phyloP scores from a whole-genome alignment of 1,140 invertebrate genomes.

The Goniozus legneri region DNA sequence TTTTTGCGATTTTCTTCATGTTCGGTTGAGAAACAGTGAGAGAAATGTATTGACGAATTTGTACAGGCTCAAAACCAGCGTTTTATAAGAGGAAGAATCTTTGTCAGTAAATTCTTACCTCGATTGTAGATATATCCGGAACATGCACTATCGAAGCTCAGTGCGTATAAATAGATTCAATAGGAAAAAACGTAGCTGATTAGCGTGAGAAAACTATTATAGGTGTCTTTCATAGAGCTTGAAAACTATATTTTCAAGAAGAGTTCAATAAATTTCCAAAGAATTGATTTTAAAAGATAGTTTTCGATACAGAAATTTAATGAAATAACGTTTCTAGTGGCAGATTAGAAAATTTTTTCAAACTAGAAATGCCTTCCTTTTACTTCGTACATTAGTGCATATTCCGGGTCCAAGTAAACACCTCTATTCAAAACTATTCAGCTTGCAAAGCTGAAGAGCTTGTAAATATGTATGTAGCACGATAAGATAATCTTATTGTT shows the following conservation, averaged over 20 bases:
- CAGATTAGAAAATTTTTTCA: too few relatives aligned
- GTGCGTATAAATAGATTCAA: neutral
- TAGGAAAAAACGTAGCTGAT: neutral
- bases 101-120: slow-evolving; percentile 36
- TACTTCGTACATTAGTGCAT: too few relatives aligned
- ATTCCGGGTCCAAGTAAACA: too few relatives aligned
- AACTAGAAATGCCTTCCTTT: too few relatives aligned
- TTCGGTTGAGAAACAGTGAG: slow-evolving; percentile 12
- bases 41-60: neutral
- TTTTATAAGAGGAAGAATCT: slow-evolving; percentile 11
- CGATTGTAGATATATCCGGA: slow-evolving; percentile 29
- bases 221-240: too few relatives aligned
- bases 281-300: too few relatives aligned
- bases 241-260: too few relatives aligned
- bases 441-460: slow-evolving; percentile 25
- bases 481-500: slow-evolving; percentile 53
- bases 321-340: too few relatives aligned
- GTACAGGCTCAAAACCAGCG: slow-evolving; percentile 7
- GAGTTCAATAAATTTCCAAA: too few relatives aligned
- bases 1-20: slow-evolving; percentile 24
- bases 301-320: too few relatives aligned
- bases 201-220: too few relatives aligned
- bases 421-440: too few relatives aligned
- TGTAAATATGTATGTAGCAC: slow-evolving; percentile 55
- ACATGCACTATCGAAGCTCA: slow-evolving; percentile 26